A percentile compares a stretch with the other conserved stretches of the same genome.
These are phyloP conservation scores for Menidia menidia DNA, from an alignment of 2,797 vertebrate species.

Conservation along the genomic window DNA sequence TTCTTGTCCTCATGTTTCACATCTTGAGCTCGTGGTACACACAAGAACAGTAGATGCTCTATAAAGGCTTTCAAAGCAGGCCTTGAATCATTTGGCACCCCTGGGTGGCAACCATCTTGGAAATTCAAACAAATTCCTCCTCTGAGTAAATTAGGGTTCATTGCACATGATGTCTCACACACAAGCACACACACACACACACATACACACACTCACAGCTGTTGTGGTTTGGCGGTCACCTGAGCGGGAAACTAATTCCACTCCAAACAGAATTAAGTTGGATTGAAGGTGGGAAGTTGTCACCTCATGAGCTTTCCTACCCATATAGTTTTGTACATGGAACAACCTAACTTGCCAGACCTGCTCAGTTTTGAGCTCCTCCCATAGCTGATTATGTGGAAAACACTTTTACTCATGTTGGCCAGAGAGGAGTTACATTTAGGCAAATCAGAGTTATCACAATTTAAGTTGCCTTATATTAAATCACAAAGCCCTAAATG, in stretches of 20 bases:
- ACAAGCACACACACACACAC: slow-evolving; percentile 59
- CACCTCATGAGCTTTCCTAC: slow-evolving; percentile 77
- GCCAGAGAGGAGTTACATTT: slow-evolving; percentile 22
- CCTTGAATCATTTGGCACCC: slow-evolving; percentile 76
- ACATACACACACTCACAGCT: slow-evolving; percentile 73
- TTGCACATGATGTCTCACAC: slow-evolving; percentile 57
- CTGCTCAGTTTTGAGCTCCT: slow-evolving; percentile 34
- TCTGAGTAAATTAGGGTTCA: slow-evolving; percentile 70
- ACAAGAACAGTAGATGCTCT: slow-evolving; percentile 67
- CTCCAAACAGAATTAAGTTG: slow-evolving; percentile 84
- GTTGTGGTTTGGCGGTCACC: slow-evolving; percentile 83
- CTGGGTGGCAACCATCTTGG: slow-evolving; percentile 71
- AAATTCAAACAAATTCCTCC: slow-evolving; percentile 82
- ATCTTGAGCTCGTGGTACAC: slow-evolving; percentile 48
- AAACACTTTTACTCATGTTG: slow-evolving; percentile 25
- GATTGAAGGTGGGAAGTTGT: slow-evolving; percentile 84
- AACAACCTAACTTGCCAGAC: slow-evolving; percentile 58
- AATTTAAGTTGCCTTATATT: background rate
- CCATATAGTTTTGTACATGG: slow-evolving; percentile 70
- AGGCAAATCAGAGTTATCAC: background rate
- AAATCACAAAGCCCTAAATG: background rate
- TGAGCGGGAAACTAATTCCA: slow-evolving; percentile 83
- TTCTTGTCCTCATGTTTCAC: slow-evolving; percentile 6
- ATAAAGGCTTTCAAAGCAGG: slow-evolving; percentile 78
- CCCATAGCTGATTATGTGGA: slow-evolving; percentile 33